Conservation (phyloP, 2,888 invertebrate genomes). For the Microdon myrmicae region DNA sequence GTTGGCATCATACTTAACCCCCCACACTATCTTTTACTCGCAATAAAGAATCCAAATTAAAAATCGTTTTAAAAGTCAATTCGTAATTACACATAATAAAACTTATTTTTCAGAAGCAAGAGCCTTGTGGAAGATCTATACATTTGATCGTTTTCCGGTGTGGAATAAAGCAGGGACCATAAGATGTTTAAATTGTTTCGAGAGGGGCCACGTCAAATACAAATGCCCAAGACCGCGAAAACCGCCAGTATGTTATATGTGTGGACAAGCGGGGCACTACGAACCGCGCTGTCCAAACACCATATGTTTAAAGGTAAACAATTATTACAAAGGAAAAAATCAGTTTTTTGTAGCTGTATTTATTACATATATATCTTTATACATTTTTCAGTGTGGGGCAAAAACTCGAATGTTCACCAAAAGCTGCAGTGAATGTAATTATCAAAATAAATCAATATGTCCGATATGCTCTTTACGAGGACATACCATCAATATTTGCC, state of each 20-base stretch:
- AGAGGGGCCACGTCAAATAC: conserved; percentile 72
- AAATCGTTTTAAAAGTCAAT: neutral
- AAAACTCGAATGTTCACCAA: conserved; percentile 71
- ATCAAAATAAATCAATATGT: conserved; percentile 67
- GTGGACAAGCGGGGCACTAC: conserved; percentile 74
- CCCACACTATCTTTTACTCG: no score
- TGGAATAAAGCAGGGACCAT: conserved; percentile 55
- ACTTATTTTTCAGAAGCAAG: conserved; percentile 47
- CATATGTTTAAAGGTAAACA: conserved; percentile 76
- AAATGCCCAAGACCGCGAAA: conserved; percentile 71
- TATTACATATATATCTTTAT: conserved; percentile 19
- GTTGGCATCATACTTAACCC: no score
- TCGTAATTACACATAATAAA: neutral
- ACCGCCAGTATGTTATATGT: conserved; percentile 73
- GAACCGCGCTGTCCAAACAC: conserved; percentile 76
- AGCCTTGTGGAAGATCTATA: conserved; percentile 59
- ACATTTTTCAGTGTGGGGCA: conserved; percentile 74
- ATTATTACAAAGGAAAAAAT: neutral
- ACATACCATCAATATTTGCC: conserved; percentile 73
- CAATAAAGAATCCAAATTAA: no score
- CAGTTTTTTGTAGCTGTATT: neutral
- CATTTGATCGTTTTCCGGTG: conserved; percentile 60
- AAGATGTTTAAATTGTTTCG: conserved; percentile 75
- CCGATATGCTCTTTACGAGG: conserved; percentile 73
- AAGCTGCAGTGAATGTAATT: conserved; percentile 72